A percentile compares a stretch with the other conserved stretches of the same genome.
phyloP scores from a whole-genome alignment of 2,888 invertebrate genomes.

The Seira musarum region DNA sequence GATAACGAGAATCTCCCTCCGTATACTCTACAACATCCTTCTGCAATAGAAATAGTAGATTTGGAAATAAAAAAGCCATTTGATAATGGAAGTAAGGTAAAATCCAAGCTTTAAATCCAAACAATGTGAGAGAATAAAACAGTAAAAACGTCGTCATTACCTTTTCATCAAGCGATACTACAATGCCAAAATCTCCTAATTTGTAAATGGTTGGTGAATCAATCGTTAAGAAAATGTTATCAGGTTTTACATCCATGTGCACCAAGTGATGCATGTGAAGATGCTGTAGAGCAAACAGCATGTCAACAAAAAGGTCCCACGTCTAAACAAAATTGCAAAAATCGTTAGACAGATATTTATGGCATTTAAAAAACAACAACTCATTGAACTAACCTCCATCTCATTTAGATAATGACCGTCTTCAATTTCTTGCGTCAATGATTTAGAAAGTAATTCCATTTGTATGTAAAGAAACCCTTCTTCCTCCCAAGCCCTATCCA shows the following conservation, averaged over 20 bases:
- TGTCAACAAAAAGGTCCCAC: constrained; percentile 69
- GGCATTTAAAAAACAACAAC: not conserved
- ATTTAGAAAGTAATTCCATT: constrained; percentile 76
- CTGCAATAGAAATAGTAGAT: constrained; percentile 71
- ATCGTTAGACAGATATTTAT: too few relatives aligned
- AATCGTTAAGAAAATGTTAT: constrained; percentile 81
- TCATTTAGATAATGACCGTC: constrained; percentile 61
- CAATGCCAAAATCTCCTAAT: constrained; percentile 83
- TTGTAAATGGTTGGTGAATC: constrained; percentile 78
- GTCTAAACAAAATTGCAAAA: constrained; percentile 55
- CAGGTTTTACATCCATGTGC: constrained; percentile 85
- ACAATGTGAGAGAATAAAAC: not conserved
- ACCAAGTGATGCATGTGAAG: constrained; percentile 80
- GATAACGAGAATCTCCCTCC: constrained; percentile 84
- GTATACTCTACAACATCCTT: constrained; percentile 76
- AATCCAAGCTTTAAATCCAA: constrained; percentile 11
- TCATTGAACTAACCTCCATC: constrained; percentile 48
- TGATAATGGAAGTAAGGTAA: constrained; percentile 19
- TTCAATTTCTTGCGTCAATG: constrained; percentile 67
- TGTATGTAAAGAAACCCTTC: constrained; percentile 79
- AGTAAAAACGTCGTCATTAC: constrained; percentile 47
- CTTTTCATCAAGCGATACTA: constrained; percentile 77
- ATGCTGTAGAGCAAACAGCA: constrained; percentile 77
- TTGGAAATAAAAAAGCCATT: too few relatives aligned
- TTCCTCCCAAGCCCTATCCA: constrained; percentile 84